Conservation (phyloP, 2,888 invertebrate genomes). For the Caenorhabditis zanzibari region DNA sequence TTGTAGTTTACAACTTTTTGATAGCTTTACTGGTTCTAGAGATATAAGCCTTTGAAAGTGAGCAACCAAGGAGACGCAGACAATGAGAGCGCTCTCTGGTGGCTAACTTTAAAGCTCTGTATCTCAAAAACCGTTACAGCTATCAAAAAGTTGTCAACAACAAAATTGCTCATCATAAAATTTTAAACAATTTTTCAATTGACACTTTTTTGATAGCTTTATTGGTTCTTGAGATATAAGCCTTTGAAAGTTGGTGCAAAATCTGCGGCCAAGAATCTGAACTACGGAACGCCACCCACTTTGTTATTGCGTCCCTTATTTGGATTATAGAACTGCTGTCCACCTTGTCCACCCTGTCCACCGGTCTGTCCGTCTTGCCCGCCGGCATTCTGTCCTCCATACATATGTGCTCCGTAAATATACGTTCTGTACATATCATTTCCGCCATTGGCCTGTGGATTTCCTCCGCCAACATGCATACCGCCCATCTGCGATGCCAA, state of each 20-base stretch:
- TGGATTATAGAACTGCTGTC: conserved; percentile 48
- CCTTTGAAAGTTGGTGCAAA: too few species aligned
- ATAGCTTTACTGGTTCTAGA: not conserved
- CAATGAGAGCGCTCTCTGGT: too few species aligned
- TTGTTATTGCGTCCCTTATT: conserved; percentile 55
- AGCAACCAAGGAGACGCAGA: not conserved
- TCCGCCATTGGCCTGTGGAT: conserved; percentile 56
- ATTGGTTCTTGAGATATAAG: too few species aligned
- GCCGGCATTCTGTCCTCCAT: conserved; percentile 26
- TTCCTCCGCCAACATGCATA: conserved; percentile 68
- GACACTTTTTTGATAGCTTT: too few species aligned
- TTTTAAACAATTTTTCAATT: too few species aligned
- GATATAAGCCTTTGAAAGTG: not conserved
- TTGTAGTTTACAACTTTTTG: not conserved
- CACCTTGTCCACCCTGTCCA: conserved; percentile 23
- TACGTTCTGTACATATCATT: conserved; percentile 61
- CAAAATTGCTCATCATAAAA: too few species aligned
- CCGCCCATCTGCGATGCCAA: conserved; percentile 70
- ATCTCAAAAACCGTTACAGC: too few species aligned
- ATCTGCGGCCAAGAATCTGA: too few species aligned
- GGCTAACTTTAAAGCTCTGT: too few species aligned
- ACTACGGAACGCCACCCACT: conserved; percentile 39
- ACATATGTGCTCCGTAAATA: conserved; percentile 62
- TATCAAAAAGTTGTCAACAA: too few species aligned
- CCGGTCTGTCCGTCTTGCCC: conserved; percentile 35